Percentiles rank a stretch among this genome's conserved stretches.
Evolutionary conservation across 2,797 vertebrate species (phyloP).

Genomic region (Esox lucius): DNA sequence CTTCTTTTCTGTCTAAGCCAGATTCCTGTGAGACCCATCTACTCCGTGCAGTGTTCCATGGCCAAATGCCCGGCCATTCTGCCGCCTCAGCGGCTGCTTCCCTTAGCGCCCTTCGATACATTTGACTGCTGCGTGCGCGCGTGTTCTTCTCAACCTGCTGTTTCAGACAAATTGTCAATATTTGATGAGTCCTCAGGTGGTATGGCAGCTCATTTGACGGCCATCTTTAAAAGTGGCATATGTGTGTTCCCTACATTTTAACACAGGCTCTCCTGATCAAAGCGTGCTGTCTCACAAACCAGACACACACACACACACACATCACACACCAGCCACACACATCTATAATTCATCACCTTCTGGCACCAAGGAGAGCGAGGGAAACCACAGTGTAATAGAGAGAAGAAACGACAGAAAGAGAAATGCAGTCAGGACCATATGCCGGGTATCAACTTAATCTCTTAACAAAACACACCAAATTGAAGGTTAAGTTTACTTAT

Average conservation of each 20-base stretch:
- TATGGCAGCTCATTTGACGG: conserved; percentile 46
- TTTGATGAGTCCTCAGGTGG: conserved; percentile 65
- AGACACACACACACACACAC: conserved; percentile 24
- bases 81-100: neutral
- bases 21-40: neutral
- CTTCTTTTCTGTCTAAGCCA: neutral
- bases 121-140: neutral
- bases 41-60: neutral
- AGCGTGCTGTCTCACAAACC: conserved; percentile 38
- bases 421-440: neutral
- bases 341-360: conserved; percentile 58
- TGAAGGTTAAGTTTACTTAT: no score
- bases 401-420: neutral
- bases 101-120: neutral
- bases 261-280: conserved; percentile 51
- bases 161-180: conserved; percentile 52
- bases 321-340: conserved; percentile 51
- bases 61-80: neutral
- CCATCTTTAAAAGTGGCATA: conserved; percentile 38
- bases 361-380: conserved; percentile 1
- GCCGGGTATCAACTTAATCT: no score
- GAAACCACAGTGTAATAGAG: neutral
- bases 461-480: no score
- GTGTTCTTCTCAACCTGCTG: neutral
- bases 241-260: conserved; percentile 5